Evolutionary conservation across 2,113 vertebrate species (phyloP), one percentile per base, ranked within the genome.

Genomic region (Limanda limanda): DNA sequence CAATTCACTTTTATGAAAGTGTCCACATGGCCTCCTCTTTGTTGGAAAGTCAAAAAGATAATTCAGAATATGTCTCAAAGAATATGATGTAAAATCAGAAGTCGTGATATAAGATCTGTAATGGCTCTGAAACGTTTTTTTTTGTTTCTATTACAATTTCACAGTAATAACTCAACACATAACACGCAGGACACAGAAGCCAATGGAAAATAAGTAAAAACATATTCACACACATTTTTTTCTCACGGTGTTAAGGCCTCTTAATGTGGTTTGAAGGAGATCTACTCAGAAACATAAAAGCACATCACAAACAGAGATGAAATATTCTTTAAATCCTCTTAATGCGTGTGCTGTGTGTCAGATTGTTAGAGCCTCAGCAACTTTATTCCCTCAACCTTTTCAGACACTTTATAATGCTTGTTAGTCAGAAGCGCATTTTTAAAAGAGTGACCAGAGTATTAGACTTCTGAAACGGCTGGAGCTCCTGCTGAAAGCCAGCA

Each of bases 31-130:
- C 18, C 52, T 77, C 20, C 55, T 78, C 51, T 78, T 75, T 81
- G 74, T 71, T 74, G 13, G 37, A 81, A 86, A 71, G 58, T 71
- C 62, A 71, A 54, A 76, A 64, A 65, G 21, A 72, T 77, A 68
- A 42, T 42, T 42, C 10, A 42, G 40, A 12, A 42, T 42, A 68
- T 65, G n/a, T 79, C 20, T 59, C 55, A 69, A 14, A 63, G 47
- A 61, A 74, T 51, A 68, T 77, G 71, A 73, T n/a, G n/a, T 79
- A 69, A 71, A 51, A 78, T 78, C 25, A 78, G 62, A 75, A 63
- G 77, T 42, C 12, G 21, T 31, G 20, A 60, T 76, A 73, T 76
- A 76, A 27, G 31, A 59, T 76, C n/a, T 71, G 63, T 23, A 64
- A 9, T 25, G 72, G 66, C 35, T 13, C 14, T 64, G 51, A 55